Percentiles rank a stretch among this genome's conserved stretches.
phyloP scores from a whole-genome alignment of 2,888 invertebrate genomes.

The Papilio gigon region DNA sequence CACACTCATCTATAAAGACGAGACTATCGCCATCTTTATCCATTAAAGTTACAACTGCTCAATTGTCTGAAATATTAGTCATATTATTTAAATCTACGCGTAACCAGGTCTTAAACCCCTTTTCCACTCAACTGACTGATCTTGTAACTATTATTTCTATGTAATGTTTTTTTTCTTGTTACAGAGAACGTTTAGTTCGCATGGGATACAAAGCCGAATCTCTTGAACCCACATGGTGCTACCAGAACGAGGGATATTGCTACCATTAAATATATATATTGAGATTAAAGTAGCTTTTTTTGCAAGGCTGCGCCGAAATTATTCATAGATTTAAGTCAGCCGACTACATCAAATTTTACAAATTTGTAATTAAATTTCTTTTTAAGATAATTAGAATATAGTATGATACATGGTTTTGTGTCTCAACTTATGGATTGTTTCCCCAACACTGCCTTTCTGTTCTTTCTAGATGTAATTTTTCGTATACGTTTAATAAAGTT shows the following conservation, averaged over 20 bases:
- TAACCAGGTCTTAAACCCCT: too few relatives aligned
- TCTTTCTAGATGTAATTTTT: background rate
- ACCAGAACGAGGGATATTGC: slow-evolving; percentile 90
- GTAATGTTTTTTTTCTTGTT: slow-evolving; percentile 42
- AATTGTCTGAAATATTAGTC: too few relatives aligned
- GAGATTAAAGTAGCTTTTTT: background rate
- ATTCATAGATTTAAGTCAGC: background rate
- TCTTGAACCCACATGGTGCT: slow-evolving; percentile 92
- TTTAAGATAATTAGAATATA: background rate
- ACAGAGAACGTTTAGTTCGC: slow-evolving; percentile 87
- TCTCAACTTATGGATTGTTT: background rate
- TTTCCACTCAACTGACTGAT: too few relatives aligned
- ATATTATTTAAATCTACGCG: too few relatives aligned
- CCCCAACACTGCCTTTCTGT: background rate
- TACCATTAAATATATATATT: slow-evolving; percentile 50
- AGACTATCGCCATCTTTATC: too few relatives aligned
- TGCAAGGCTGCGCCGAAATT: background rate
- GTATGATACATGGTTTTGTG: background rate
- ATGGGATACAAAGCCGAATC: slow-evolving; percentile 88
- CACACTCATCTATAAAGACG: too few relatives aligned
- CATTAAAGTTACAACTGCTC: too few relatives aligned
- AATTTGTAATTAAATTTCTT: slow-evolving; percentile 17
- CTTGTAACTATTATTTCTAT: background rate
- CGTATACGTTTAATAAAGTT: background rate
- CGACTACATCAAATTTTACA: slow-evolving; percentile 17